Evolutionary conservation across 2,113 vertebrate species (phyloP).

Genomic region (Pogonocichla stellata): DNA sequence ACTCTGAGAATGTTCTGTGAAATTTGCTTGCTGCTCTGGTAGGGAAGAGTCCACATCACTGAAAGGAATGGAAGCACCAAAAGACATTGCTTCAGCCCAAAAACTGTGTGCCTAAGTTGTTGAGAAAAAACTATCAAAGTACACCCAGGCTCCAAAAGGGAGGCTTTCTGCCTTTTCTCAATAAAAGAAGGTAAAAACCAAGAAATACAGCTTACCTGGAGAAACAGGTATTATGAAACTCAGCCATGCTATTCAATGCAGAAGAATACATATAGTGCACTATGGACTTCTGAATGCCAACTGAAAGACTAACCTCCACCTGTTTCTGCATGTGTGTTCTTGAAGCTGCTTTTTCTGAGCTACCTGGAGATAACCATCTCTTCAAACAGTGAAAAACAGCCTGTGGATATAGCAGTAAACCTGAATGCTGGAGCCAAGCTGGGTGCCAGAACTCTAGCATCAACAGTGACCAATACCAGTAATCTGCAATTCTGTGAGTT

Average conservation of each 20-base stretch:
- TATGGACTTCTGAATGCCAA: not conserved
- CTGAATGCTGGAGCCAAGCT: not conserved
- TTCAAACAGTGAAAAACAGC: not conserved
- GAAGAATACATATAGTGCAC: not conserved
- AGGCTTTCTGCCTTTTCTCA: not conserved
- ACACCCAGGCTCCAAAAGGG: not conserved
- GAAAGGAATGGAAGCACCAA: not conserved
- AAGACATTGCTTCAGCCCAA: not conserved
- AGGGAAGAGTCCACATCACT: not conserved
- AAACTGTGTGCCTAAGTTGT: not conserved
- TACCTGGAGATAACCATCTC: not conserved
- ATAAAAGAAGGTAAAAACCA: not conserved
- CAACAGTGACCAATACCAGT: not conserved
- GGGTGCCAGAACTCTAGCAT: not conserved
- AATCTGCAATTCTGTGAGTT: not conserved
- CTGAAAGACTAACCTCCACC: not conserved
- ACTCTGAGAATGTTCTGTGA: not conserved
- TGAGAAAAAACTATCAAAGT: not conserved
- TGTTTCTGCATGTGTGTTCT: not conserved
- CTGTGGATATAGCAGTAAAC: not conserved
- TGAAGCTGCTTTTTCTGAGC: not conserved
- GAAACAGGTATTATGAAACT: not conserved
- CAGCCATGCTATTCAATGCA: not conserved
- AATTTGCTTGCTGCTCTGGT: not conserved
- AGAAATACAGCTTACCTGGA: not conserved